phyloP scores from a whole-genome alignment of 2,888 invertebrate species.

The Boloria selene region DNA sequence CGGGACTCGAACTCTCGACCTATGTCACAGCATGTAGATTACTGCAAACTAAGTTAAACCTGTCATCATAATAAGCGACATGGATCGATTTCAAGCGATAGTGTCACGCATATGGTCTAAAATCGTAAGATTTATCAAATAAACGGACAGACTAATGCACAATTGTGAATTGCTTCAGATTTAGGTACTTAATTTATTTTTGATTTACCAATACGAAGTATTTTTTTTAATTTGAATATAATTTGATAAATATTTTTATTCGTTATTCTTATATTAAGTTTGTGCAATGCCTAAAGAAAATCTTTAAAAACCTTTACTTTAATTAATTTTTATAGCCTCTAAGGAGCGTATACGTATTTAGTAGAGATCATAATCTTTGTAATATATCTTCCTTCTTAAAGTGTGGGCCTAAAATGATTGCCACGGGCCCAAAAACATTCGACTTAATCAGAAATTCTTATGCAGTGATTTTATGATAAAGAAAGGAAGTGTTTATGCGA shows the following conservation, averaged over 20 bases:
- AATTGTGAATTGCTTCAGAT: no score
- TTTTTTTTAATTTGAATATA: no score
- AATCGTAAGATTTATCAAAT: no score
- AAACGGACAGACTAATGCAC: no score
- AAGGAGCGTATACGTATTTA: constrained; percentile 64
- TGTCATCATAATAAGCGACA: no score
- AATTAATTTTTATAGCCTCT: constrained; percentile 65
- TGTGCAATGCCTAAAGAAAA: constrained; percentile 53
- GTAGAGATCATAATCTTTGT: constrained; percentile 47
- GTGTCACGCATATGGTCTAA: no score
- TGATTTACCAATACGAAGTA: background rate
- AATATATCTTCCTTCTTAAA: constrained; percentile 40
- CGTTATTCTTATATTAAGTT: background rate
- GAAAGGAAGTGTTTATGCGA: constrained; percentile 28
- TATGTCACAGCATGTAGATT: no score
- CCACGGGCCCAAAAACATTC: constrained; percentile 26
- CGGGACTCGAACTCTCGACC: no score
- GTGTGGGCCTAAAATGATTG: constrained; percentile 27
- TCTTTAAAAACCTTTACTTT: constrained; percentile 49
- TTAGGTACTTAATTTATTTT: no score
- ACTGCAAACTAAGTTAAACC: no score
- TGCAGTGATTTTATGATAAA: constrained; percentile 23
- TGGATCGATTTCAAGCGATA: no score
- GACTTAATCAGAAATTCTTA: constrained; percentile 21
- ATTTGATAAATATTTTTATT: no score